These are phyloP conservation scores for Lamellibrachia columna DNA, from an alignment of 2,888 invertebrate genomes.

Conservation along the genomic window DNA sequence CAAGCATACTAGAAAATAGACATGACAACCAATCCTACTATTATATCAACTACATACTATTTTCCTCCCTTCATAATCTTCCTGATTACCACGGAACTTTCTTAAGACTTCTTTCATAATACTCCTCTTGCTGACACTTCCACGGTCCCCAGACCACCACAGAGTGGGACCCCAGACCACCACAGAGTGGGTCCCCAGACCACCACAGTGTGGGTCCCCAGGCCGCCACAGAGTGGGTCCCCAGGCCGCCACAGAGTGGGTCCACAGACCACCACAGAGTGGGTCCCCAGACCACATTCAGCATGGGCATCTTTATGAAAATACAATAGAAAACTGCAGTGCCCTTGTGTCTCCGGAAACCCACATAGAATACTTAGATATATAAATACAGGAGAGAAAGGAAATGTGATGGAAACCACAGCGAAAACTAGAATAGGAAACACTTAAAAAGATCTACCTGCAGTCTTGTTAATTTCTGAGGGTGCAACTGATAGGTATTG, in stretches of 20 bases:
- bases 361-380: not conserved
- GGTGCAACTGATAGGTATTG: not conserved
- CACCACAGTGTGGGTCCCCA: no score
- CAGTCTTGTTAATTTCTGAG: not conserved
- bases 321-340: constrained; percentile 16
- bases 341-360: not conserved
- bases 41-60: not conserved
- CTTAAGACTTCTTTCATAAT: not conserved
- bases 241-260: no score
- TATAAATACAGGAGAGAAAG: not conserved
- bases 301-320: not conserved
- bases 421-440: not conserved
- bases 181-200: no score
- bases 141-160: not conserved
- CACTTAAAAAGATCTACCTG: not conserved
- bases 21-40: not conserved
- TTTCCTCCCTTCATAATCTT: not conserved
- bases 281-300: not conserved
- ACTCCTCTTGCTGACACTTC: not conserved
- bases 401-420: not conserved
- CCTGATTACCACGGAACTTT: not conserved
- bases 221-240: no score
- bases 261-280: no score
- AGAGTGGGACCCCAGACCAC: no score
- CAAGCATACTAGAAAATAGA: not conserved